phyloP scores from a whole-genome alignment of 2,113 vertebrate genomes.

The Toxostoma redivivum region DNA sequence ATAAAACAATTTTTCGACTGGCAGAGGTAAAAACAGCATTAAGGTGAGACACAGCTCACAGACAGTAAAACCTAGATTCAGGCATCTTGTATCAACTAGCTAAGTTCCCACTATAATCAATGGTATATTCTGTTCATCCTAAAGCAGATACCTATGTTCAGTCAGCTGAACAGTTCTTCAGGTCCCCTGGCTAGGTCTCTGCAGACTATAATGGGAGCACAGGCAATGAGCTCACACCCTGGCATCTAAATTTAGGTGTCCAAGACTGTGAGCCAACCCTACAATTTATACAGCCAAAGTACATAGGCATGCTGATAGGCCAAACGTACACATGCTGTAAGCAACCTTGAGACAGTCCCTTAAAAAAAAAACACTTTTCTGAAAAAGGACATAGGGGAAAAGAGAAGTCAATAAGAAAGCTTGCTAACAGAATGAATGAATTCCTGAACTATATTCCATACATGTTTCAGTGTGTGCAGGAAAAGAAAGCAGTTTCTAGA shows the following conservation, averaged over 20 bases:
- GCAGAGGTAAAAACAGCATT: background rate
- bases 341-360: background rate
- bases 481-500: slow-evolving; percentile 7
- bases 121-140: background rate
- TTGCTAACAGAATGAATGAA: background rate
- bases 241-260: slow-evolving; percentile 57
- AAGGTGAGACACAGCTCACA: background rate
- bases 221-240: slow-evolving; percentile 42
- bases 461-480: background rate
- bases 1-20: background rate
- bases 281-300: slow-evolving; percentile 7
- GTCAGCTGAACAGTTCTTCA: background rate
- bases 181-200: background rate
- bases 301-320: background rate
- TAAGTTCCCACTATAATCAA: background rate
- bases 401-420: background rate
- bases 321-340: background rate
- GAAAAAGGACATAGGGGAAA: background rate
- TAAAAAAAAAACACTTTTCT: background rate
- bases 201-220: background rate
- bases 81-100: background rate
- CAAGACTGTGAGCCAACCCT: background rate
- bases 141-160: background rate
- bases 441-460: background rate
- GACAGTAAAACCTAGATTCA: background rate